Evolutionary conservation across 2,113 vertebrate genomes (phyloP), one percentile per base, ranked within the genome.

Genomic region (Bombycilla garrulus): DNA sequence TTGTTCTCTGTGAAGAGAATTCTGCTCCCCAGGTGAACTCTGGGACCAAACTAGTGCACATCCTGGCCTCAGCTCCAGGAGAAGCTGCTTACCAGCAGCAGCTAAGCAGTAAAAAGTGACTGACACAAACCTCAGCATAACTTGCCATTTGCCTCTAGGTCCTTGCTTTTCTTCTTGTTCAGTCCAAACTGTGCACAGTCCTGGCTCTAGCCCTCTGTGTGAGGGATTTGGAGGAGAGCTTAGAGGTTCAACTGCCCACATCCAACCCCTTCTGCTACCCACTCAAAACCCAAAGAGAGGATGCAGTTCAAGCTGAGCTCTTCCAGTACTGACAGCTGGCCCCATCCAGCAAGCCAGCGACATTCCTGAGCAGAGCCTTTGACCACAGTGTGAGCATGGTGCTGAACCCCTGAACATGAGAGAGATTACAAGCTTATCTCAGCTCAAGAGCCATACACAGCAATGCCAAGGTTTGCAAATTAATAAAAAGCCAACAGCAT

Each of bases 401-500:
- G 77, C 45, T 72, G 42, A 74, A 40, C 56, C 72, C 74, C 69
- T 66, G 51, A 42, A 90, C 60, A 45, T 14, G 12, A 78, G 70
- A 77, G 25, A 61, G 54, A 67, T 23, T 71, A 93, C 42, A 62
- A 83, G 64, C 38, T 79, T 60, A 17, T 72, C 80, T 72, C 71
- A 88, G 58, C 50, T 67, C 76, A 92, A 56, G 12, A 92, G 93
- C 51, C 70, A 76, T 38, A 73, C 23, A n/a, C 38, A 93, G 92
- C 85, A 92, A 61, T 81, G 93, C 47, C 94, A 92, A 56, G 78
- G 38, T 91, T 84, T 95, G 90, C 76, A 56, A 72, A 84, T 96
- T 94, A 98, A 98, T 81, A 89, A 97, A 97, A 96, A 98, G 86
- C 81, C 97, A 97, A 97, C 89, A 96, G 91, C 57, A 35, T 96